A percentile compares a stretch with the other conserved stretches of the same genome.
Conservation (phyloP, 2,113 vertebrate genomes). For the Dermatemys mawii region DNA sequence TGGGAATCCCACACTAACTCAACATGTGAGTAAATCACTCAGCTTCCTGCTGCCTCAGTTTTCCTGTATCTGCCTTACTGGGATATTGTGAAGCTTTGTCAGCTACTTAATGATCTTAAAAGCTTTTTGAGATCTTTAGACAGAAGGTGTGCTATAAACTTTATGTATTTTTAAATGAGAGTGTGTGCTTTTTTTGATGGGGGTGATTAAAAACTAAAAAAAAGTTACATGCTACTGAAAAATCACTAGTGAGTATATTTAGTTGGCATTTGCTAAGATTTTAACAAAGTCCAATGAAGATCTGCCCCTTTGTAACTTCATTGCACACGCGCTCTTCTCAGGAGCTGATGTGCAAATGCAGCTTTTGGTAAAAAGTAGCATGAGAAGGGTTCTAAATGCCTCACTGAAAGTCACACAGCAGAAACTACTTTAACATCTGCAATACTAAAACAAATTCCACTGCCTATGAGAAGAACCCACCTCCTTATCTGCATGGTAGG, state of each 20-base stretch:
- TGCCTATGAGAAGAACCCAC: neutral
- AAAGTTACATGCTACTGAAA: neutral
- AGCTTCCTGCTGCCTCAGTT: neutral
- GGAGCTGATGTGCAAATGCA: neutral
- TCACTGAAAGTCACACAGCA: neutral
- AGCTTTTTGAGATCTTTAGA: neutral
- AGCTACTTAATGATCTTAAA: neutral
- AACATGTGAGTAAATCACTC: neutral
- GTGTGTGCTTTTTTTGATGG: neutral
- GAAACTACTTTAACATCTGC: neutral
- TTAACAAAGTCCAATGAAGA: neutral
- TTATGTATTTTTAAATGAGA: neutral
- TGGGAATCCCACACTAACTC: neutral
- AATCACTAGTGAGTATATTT: neutral
- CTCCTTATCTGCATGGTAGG: neutral
- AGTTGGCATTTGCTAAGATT: neutral
- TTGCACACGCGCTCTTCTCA: neutral
- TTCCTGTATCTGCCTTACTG: neutral
- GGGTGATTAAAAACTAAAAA: neutral
- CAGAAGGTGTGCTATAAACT: neutral
- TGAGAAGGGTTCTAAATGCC: fast-evolving
- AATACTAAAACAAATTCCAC: neutral
- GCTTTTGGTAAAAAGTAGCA: neutral
- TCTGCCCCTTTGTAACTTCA: neutral
- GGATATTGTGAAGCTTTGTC: neutral